Conservation (phyloP, 2,113 vertebrate species). For the Neoarius graeffei region DNA sequence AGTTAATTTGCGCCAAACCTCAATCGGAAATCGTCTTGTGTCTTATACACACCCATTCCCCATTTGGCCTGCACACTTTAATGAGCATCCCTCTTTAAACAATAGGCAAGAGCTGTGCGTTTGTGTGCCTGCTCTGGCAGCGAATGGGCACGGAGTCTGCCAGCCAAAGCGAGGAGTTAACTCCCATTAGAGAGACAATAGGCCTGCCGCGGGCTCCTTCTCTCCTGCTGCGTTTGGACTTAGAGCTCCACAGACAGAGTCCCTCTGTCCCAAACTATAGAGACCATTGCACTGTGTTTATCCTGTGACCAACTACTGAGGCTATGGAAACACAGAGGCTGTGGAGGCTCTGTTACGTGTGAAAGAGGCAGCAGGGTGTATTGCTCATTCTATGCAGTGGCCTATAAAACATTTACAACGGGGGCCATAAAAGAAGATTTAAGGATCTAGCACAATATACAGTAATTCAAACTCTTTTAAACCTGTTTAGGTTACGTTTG, state of each 20-base stretch:
- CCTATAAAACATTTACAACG: constrained; percentile 47
- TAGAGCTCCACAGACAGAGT: constrained; percentile 36
- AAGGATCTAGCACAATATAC: constrained; percentile 32
- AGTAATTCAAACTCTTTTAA: constrained; percentile 44
- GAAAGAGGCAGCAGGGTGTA: constrained; percentile 47
- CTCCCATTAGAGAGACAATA: constrained; percentile 62
- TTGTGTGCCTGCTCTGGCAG: constrained; percentile 34
- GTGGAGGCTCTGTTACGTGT: constrained; percentile 19
- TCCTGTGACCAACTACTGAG: constrained; percentile 33
- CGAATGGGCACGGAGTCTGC: constrained; percentile 45
- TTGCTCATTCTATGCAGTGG: constrained; percentile 36
- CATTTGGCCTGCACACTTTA: constrained; percentile 50
- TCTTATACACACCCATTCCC: constrained; percentile 46
- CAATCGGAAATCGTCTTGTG: constrained; percentile 50
- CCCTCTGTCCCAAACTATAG: constrained; percentile 37
- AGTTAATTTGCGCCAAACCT: constrained; percentile 39
- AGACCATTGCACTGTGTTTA: constrained; percentile 26
- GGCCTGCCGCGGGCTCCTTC: constrained; percentile 37
- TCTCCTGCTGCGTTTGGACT: constrained; percentile 41
- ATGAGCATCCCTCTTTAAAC: constrained; percentile 57
- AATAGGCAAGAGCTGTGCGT: constrained; percentile 44
- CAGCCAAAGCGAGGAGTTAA: constrained; percentile 56
- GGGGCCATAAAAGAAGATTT: constrained; percentile 47
- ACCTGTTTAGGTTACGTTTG: constrained; percentile 21
- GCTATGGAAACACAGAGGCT: constrained; percentile 39